Percentiles rank a stretch among this genome's conserved stretches.
These are phyloP conservation scores for Denticeps clupeoides DNA, from an alignment of 2,797 vertebrate species.

Conservation along the genomic window DNA sequence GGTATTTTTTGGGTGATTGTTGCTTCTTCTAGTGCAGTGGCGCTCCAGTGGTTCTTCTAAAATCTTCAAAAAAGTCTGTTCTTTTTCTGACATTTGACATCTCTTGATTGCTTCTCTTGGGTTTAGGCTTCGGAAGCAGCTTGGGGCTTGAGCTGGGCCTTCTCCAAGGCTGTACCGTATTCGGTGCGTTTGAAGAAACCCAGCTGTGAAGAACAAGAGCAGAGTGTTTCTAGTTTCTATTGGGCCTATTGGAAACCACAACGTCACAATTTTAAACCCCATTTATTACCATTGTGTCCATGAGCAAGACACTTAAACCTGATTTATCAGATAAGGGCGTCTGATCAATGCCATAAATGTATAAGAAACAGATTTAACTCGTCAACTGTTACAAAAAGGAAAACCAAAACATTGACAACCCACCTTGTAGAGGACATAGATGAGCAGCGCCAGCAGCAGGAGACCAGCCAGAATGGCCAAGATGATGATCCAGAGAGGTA, in stretches of 20 bases:
- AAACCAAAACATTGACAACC: constrained; percentile 26
- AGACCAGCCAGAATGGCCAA: constrained; percentile 81
- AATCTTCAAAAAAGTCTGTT: constrained; percentile 35
- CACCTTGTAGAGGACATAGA: constrained; percentile 87
- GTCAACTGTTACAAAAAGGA: background rate
- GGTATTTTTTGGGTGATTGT: too few relatives aligned
- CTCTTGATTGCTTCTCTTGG: background rate
- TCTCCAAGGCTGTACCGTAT: constrained; percentile 87
- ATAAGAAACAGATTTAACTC: background rate
- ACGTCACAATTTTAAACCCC: background rate
- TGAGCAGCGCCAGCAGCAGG: constrained; percentile 78
- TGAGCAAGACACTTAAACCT: too few relatives aligned
- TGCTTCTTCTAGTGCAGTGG: constrained; percentile 59
- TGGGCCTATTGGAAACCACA: too few relatives aligned
- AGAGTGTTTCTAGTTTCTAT: too few relatives aligned
- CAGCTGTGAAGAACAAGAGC: constrained; percentile 49
- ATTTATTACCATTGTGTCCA: too few relatives aligned
- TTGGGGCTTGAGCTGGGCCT: constrained; percentile 87
- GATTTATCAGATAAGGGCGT: too few relatives aligned
- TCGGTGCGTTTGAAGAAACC: constrained; percentile 87
- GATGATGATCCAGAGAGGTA: constrained; percentile 88
- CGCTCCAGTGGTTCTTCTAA: constrained; percentile 59
- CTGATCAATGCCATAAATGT: too few relatives aligned
- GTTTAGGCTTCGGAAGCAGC: constrained; percentile 79
- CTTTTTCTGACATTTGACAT: constrained; percentile 34